These are phyloP conservation scores for Brachyrhaphis roseni DNA, from an alignment of 2,797 vertebrate species.

Conservation along the genomic window DNA sequence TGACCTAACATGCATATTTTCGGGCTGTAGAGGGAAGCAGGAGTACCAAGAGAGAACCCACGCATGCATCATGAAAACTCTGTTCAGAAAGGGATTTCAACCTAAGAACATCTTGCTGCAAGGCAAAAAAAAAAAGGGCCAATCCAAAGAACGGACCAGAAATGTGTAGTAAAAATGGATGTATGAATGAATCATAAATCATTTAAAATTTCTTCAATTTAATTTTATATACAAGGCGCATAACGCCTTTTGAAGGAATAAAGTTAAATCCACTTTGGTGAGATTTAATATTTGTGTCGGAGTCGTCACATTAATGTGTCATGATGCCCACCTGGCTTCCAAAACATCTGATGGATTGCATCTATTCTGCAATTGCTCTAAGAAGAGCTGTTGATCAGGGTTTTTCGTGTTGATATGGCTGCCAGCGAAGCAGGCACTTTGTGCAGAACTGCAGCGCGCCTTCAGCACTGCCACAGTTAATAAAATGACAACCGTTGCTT, in stretches of 20 bases:
- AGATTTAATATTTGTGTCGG: neutral
- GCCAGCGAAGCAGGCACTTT: neutral
- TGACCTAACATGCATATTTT: neutral
- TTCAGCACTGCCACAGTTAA: slow-evolving; percentile 17
- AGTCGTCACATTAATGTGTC: neutral
- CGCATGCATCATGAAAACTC: neutral
- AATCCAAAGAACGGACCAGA: neutral
- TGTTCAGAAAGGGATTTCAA: neutral
- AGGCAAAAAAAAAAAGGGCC: neutral
- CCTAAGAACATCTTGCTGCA: neutral
- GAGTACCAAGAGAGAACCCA: neutral
- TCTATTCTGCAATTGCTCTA: slow-evolving; percentile 9
- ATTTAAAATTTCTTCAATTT: neutral
- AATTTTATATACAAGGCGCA: neutral
- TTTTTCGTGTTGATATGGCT: slow-evolving; percentile 19
- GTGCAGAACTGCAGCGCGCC: slow-evolving; percentile 4
- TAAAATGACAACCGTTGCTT: slow-evolving; percentile 20
- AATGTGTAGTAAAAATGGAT: neutral
- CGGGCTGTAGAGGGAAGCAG: neutral
- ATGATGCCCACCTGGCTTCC: neutral
- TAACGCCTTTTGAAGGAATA: neutral
- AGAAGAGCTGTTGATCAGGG: slow-evolving; percentile 18
- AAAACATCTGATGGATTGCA: slow-evolving; percentile 4
- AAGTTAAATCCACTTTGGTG: neutral
- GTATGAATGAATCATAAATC: neutral